Evolutionary conservation across 1,140 invertebrate genomes (phyloP), one percentile per base, ranked within the genome.

Genomic region (Ceratina calcarata): DNA sequence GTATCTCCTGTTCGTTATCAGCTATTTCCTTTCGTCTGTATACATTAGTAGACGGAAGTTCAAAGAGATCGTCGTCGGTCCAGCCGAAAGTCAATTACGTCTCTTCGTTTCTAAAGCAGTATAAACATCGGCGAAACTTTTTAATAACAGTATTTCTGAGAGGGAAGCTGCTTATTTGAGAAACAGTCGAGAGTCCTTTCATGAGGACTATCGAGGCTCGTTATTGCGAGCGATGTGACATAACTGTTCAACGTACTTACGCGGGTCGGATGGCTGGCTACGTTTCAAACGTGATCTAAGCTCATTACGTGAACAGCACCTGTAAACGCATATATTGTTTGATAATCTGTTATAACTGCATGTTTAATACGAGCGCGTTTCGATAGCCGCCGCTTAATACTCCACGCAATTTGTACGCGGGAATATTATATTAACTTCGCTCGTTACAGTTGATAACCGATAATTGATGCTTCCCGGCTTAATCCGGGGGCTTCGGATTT

Each of bases 381-480:
- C n/a, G n/a, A 22, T 49, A 45, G 20, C 15, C 13, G 32, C 37
- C 8, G 65, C 37, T 45, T 66, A 66, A 49, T 22, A 69, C 16
- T 27, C 45, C 24, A 7, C 37, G 70, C 10, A 37, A 24, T 15
- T n/a, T 27, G 22, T 7, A 8, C 12, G 4, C 16, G 12, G 71
- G 71, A 73, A 73, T 64, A 73, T 62, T 62, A 64, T 51, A 64
- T 65, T 65, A 65, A 73, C 45, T 37, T 62, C 20, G 60, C 13
- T 53, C 37, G 58, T 73, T 53, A 73, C 27, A 65, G 24, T 65
- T 74, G 61, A 74, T 74, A 65, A 32, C 61, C 72, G 45, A 64
- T 74, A 74, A 74, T 65, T 74, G 72, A 64, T 74, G 53, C 65
- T 74, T 74, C 49, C 32, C 72, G 61, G n/a, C 49, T 15, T 27